Evolutionary conservation across 37 sponge, comb jelly and placozoan species (phyloP).

Genomic region (Dysidea cf. avara): DNA sequence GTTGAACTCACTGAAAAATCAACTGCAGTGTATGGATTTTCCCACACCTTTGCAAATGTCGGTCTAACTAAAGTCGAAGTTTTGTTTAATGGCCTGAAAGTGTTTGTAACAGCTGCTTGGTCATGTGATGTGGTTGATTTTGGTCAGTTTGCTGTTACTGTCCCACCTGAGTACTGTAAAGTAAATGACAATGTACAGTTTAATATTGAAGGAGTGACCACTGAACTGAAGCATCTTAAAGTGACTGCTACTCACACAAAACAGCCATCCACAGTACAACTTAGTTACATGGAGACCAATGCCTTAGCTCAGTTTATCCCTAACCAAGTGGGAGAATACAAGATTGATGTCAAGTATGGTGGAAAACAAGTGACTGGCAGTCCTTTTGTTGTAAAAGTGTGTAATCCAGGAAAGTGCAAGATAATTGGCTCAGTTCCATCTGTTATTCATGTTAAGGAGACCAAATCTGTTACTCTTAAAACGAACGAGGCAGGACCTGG

Average conservation of each 20-base stretch:
- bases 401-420: constrained; percentile 56
- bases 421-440: constrained; percentile 38
- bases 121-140: constrained; percentile 37
- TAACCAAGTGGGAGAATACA: constrained; percentile 70
- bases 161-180: constrained; percentile 47
- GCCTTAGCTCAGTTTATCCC: constrained; percentile 60
- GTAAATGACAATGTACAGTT: constrained; percentile 58
- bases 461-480: constrained; percentile 44
- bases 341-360: constrained; percentile 52
- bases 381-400: constrained; percentile 62
- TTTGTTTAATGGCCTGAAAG: constrained; percentile 37
- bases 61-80: constrained; percentile 52
- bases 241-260: constrained; percentile 45
- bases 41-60: constrained; percentile 26
- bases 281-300: constrained; percentile 16
- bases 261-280: constrained; percentile 53
- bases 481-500: constrained; percentile 72
- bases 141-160: constrained; percentile 38
- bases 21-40: constrained; percentile 14
- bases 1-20: constrained; percentile 12
- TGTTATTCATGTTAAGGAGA: constrained; percentile 29
- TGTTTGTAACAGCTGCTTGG: constrained; percentile 40
- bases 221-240: constrained; percentile 27
- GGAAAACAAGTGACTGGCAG: constrained; percentile 56
- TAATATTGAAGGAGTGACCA: constrained; percentile 44